These are phyloP conservation scores for Beris chalybata DNA, from an alignment of 2,888 invertebrate genomes.

Conservation along the genomic window DNA sequence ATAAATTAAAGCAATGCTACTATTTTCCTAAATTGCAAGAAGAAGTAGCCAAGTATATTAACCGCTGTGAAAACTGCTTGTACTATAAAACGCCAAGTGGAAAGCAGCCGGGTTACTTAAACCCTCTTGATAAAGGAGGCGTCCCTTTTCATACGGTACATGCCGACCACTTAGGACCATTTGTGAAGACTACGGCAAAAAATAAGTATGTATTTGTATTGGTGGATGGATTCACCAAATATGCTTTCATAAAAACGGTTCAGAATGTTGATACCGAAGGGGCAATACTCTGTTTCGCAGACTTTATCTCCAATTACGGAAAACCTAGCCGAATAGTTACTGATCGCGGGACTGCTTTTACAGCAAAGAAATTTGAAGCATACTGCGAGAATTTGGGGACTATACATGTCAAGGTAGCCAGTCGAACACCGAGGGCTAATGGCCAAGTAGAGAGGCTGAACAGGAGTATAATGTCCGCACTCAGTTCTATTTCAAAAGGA, in stretches of 20 bases:
- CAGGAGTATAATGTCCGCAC: conserved; percentile 34
- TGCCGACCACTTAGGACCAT: conserved; percentile 38
- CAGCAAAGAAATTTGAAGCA: conserved; percentile 34
- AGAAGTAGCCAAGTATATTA: neutral
- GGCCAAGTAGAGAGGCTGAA: conserved; percentile 12
- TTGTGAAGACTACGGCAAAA: conserved; percentile 8
- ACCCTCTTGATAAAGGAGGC: conserved; percentile 37
- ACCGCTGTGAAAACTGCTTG: conserved; percentile 18
- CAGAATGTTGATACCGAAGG: too few species aligned
- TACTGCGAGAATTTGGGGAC: conserved; percentile 36
- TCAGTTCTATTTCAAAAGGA: conserved; percentile 36
- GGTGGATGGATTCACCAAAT: conserved; percentile 4
- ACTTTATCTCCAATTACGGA: conserved; percentile 41
- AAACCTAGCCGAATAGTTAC: conserved; percentile 40
- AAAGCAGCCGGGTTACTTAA: conserved; percentile 36
- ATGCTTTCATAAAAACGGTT: conserved; percentile 5
- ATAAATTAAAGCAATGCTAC: conserved; percentile 10
- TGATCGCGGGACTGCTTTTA: conserved; percentile 41
- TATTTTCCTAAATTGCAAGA: conserved; percentile 8
- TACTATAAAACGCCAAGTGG: conserved; percentile 31
- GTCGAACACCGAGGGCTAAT: conserved; percentile 37
- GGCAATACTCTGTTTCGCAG: conserved; percentile 18
- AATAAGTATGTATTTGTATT: conserved; percentile 19
- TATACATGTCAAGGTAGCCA: conserved; percentile 39
- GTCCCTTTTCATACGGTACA: conserved; percentile 35